Evolutionary conservation across 2,888 invertebrate genomes (phyloP).

Genomic region (Hoplodrina ambigua): DNA sequence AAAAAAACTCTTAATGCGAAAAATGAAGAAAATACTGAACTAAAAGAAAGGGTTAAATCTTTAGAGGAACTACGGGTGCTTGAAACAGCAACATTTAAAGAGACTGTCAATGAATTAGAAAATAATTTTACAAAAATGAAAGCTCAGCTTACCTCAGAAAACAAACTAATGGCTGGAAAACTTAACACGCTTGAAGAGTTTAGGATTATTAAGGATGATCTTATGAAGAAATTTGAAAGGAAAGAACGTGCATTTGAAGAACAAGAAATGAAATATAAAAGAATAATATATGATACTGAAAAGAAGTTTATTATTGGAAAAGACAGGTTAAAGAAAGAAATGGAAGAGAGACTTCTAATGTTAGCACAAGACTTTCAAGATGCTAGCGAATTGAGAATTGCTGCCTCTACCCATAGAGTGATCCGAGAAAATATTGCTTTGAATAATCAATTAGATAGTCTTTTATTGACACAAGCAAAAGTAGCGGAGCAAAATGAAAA

Average conservation of each 20-base stretch:
- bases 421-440: slow-evolving; percentile 96
- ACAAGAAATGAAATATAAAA: slow-evolving; percentile 94
- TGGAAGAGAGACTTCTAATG: slow-evolving; percentile 94
- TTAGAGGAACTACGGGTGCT: slow-evolving; percentile 92
- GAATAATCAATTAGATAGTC: slow-evolving; percentile 93
- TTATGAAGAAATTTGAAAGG: slow-evolving; percentile 95
- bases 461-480: slow-evolving; percentile 92
- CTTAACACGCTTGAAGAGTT: slow-evolving; percentile 97
- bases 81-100: slow-evolving; percentile 92
- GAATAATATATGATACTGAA: slow-evolving; percentile 94
- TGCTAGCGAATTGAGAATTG: slow-evolving; percentile 96
- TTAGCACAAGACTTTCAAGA: slow-evolving; percentile 96
- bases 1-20: slow-evolving; percentile 94
- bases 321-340: slow-evolving; percentile 95
- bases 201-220: slow-evolving; percentile 94
- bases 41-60: slow-evolving; percentile 93
- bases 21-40: slow-evolving; percentile 91
- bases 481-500: slow-evolving; percentile 91
- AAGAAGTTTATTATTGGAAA: slow-evolving; percentile 94
- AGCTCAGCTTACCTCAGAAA: slow-evolving; percentile 96
- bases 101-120: slow-evolving; percentile 92
- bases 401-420: slow-evolving; percentile 96
- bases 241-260: slow-evolving; percentile 94
- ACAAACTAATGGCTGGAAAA: slow-evolving; percentile 96
- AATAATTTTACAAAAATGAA: slow-evolving; percentile 94